Evolutionary conservation across 2,888 invertebrate species (phyloP).

Genomic region (Hydrotaea cyrtoneurina): DNA sequence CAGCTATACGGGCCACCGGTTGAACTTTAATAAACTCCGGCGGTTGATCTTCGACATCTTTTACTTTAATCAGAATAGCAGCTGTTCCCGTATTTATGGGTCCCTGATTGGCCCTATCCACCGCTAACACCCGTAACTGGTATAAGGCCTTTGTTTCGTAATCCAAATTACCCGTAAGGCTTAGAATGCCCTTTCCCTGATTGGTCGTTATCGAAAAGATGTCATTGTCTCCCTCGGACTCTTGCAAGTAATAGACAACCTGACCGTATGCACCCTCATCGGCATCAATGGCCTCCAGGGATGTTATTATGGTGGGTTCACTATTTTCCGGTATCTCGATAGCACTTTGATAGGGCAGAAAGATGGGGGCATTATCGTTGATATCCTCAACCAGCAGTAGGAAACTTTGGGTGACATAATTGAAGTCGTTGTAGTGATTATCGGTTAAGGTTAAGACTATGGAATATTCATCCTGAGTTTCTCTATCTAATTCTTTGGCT

Average conservation of each 20-base stretch:
- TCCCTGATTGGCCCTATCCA: conserved; percentile 91
- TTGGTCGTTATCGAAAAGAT: conserved; percentile 91
- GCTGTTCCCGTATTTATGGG: conserved; percentile 94
- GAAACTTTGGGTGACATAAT: conserved; percentile 94
- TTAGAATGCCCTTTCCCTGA: conserved; percentile 91
- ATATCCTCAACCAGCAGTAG: conserved; percentile 94
- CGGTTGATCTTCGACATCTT: conserved; percentile 95
- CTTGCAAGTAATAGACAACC: conserved; percentile 92
- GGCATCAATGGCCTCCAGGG: conserved; percentile 92
- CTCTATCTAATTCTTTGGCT: conserved; percentile 94
- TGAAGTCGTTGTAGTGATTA: conserved; percentile 91
- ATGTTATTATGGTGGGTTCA: conserved; percentile 87
- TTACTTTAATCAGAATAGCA: conserved; percentile 91
- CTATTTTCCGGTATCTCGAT: conserved; percentile 91
- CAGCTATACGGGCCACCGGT: conserved; percentile 92
- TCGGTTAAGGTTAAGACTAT: conserved; percentile 94
- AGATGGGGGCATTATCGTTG: conserved; percentile 94
- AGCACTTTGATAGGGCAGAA: conserved; percentile 91
- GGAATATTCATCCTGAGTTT: conserved; percentile 93
- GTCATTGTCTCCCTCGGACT: conserved; percentile 88
- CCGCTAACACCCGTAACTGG: conserved; percentile 90
- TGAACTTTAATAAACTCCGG: conserved; percentile 94
- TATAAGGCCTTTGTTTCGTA: conserved; percentile 93
- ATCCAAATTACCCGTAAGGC: conserved; percentile 88
- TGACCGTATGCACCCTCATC: conserved; percentile 97